Base-by-base conservation (phyloP, 2,888 invertebrate species). In the Argyresthia goedartella region DNA sequence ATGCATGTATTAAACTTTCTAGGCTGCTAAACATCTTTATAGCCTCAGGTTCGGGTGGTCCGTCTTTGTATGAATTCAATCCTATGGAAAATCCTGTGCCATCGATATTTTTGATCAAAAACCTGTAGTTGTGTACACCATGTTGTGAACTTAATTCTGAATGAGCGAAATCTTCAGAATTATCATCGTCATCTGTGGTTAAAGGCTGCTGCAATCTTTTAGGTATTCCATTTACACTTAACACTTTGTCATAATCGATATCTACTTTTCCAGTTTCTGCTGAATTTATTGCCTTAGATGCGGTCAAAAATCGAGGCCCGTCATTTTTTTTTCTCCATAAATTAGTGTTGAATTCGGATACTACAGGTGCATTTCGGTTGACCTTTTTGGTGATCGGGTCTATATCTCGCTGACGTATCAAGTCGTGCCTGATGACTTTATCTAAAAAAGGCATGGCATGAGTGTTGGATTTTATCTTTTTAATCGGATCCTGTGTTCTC, bases 51-150 rank as follows among this genome's bases (percentile, higher is more conserved):
- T 85, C 84, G 8, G 82, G 84, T 8, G 71, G 66, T 55, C 74
- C 73, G 52, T 76, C 81, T 1, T 70, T 64, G 53, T 76, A 84
- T 54, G 81, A 79, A 53, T 79, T 84, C 43, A 78, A 75, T 1
- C 84, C 84, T 14, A 85, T 65, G 1, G 82, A 70, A 51, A 82
- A 74, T 0, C 85, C 85, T 36, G 78, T 69, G 0, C 79, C 81
- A 54, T 73, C 79, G 13, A 85, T 68, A 46, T 81, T 71, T 65
- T 79, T 81, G 1, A 84, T 58, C 13, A 73, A 60, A 48, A 77
- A 73, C 15, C 76, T 77, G 8, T 73, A 57, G 52, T 80, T 73
- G 1, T 69, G 72, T n/a, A 68, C 47, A 34, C 34, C 34, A 60
- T 76, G 25, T 25, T 25, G 3, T 25, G 6, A 2, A 25, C 6